Base-by-base conservation (phyloP, 2,797 vertebrate genomes). In the Syngnathus acus region DNA sequence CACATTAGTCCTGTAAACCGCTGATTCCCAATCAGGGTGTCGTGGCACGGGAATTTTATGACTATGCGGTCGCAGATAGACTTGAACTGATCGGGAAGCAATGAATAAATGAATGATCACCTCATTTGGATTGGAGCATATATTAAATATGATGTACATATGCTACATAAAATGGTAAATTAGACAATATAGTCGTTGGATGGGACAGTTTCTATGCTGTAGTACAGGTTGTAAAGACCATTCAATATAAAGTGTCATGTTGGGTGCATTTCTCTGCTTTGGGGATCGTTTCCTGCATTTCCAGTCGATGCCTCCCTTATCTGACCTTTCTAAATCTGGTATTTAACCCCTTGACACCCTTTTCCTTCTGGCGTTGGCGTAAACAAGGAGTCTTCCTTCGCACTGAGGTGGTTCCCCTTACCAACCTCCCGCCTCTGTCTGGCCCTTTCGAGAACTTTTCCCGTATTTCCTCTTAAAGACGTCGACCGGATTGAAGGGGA, bases 291-390 rank as follows among this genome's bases (percentile, higher is more conserved):
- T 50, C 64, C 64, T 51, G 32, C 48, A 53, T 53, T 51, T 53
- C 13, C 17, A 53, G 63, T 65, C 32, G 40, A 53, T 51, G 19
- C 64, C 48, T 54, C 42, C 64, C 48, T 65, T 45, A 58, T 66
- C 65, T 66, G 26, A 47, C 21, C 54, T 66, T 66, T 48, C 55
- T 66, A 66, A 59, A 66, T 66, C 26, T 66, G 54, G 65, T 59
- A 54, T 66, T 66, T 6, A 62, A 47, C 1, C 57, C 51, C 76
- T 43, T 21, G 59, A 64, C 67, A 68, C 26, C 54, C 65, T 66
- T 58, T 66, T 59, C 65, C 65, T 59, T 66, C 43, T 38, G 54
- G 54, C 42, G 16, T 6, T 6, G 32, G 26, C 21, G 55, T 66
- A 66, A 66, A 66, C 65, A 66, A 66, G 53, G 8, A 66, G 47